Evolutionary conservation across 1,140 invertebrate species (phyloP).

Genomic region (Eumeta japonica): DNA sequence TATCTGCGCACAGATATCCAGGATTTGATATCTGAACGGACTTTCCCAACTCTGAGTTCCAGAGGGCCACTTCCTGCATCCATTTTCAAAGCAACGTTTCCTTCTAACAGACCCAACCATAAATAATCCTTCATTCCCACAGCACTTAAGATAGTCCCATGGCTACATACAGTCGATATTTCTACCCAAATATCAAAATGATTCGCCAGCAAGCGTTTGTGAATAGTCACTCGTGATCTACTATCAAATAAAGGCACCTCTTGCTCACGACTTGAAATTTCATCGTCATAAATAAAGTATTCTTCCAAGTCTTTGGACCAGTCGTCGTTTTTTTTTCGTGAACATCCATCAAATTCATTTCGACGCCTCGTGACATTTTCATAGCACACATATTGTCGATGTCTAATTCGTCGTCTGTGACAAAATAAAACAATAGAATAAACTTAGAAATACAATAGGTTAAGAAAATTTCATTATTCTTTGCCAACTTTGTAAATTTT

Average conservation of each 20-base stretch:
- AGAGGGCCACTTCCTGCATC: slow-evolving; percentile 40
- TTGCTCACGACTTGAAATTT: neutral
- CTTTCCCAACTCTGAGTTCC: slow-evolving; percentile 32
- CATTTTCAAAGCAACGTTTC: slow-evolving; percentile 34
- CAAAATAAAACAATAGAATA: too few species aligned
- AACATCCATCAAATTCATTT: too few species aligned
- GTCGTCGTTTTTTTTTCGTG: slow-evolving; percentile 29
- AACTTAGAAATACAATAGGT: too few species aligned
- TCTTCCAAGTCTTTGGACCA: slow-evolving; percentile 36
- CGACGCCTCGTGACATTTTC: too few species aligned
- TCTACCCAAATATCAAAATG: slow-evolving; percentile 50
- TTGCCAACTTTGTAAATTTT: too few species aligned
- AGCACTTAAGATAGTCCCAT: slow-evolving; percentile 39
- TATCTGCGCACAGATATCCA: slow-evolving; percentile 42
- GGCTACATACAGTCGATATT: slow-evolving; percentile 39
- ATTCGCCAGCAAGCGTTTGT: slow-evolving; percentile 35
- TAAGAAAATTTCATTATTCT: too few species aligned
- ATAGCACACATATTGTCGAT: too few species aligned
- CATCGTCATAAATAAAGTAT: slow-evolving; percentile 37
- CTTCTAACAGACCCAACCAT: slow-evolving; percentile 39
- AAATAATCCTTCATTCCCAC: slow-evolving; percentile 43
- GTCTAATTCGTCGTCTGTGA: too few species aligned
- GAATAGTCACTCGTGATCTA: slow-evolving; percentile 30
- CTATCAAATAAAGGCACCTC: slow-evolving; percentile 38
- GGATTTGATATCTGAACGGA: slow-evolving; percentile 33